phyloP scores from a whole-genome alignment of 1,140 invertebrate species.

The Dendroctonus valens region DNA sequence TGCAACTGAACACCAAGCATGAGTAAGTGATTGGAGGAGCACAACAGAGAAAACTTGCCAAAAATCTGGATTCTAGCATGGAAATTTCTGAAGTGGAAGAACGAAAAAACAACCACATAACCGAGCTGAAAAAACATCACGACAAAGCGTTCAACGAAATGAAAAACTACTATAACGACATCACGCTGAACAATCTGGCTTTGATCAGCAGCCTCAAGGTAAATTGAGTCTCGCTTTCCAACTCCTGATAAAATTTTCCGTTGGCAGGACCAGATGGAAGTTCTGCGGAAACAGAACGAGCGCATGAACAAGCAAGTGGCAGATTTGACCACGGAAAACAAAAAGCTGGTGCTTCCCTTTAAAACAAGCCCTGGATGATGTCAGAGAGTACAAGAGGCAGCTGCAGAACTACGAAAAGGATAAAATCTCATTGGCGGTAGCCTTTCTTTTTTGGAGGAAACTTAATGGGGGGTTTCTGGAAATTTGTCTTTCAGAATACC shows the following conservation, averaged over 20 bases:
- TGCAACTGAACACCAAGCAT: conserved; percentile 73
- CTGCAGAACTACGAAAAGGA: conserved; percentile 81
- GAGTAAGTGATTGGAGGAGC: conserved; percentile 39
- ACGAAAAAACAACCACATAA: conserved; percentile 83
- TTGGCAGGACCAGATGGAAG: conserved; percentile 77
- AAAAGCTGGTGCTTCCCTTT: conserved; percentile 69
- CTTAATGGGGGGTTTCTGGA: not conserved
- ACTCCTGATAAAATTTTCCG: not conserved
- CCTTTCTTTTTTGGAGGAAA: not conserved
- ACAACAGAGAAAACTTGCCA: not conserved
- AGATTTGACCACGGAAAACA: conserved; percentile 68
- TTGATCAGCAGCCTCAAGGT: conserved; percentile 78
- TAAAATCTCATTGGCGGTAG: conserved; percentile 60
- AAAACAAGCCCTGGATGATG: conserved; percentile 65
- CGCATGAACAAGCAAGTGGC: conserved; percentile 67
- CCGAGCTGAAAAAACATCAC: conserved; percentile 76
- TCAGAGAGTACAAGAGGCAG: conserved; percentile 68
- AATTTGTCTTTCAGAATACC: conserved; percentile 59
- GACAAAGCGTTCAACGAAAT: conserved; percentile 83
- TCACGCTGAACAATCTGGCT: conserved; percentile 86
- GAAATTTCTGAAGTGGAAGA: conserved; percentile 87
- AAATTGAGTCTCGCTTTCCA: conserved; percentile 26
- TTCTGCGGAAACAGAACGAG: conserved; percentile 77
- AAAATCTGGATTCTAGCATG: conserved; percentile 49
- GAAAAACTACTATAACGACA: conserved; percentile 93